Base-by-base conservation (phyloP, 2,888 invertebrate genomes). In the Operophtera brumata region DNA sequence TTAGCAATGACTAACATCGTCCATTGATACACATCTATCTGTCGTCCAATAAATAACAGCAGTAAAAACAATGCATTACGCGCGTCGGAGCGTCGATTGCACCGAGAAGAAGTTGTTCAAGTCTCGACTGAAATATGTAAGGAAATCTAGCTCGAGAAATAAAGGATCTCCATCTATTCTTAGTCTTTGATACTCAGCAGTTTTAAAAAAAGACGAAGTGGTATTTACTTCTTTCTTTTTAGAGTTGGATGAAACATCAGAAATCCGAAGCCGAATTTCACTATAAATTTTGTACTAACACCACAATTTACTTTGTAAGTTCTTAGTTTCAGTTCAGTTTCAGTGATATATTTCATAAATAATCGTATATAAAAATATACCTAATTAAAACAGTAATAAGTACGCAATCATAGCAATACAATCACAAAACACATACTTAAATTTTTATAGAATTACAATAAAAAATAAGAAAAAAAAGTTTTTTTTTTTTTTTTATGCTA, bases 171-270 rank as follows among this genome's bases (percentile, higher is more conserved):
- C 44, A 50, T 54, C 44, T 47, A 50, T 54, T 49, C 46, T 54
- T 54, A 54, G 53, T 40, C 32, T 50, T 52, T 54, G 58, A 45
- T 48, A 50, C 47, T 54, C 47, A 50, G 54, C 44, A 57, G 49
- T 53, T 53, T 48, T 50, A 35, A 35, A 54, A 57, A 56, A 52
- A 42, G 26, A 42, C 35, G n/a, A 13, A 13, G 25, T n/a, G n/a
- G n/a, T n/a, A n/a, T n/a, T n/a, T 20, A n/a, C 9, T 11, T 36
- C 36, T n/a, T 34, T 12, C 28, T 35, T 28, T 25, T 13, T 32
- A 14, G 32, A 34, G 40, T 26, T 25, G 47, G 25, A 26, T 2
- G 11, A 10, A 7, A 13, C 4, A 10, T 20, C 26, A 11, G 25
- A n/a, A 25, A 32, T 35, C 26, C 11, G 28, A 25, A 30, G 14